Conservation (phyloP, 2,797 vertebrate genomes). For the Propithecus perrieri region DNA sequence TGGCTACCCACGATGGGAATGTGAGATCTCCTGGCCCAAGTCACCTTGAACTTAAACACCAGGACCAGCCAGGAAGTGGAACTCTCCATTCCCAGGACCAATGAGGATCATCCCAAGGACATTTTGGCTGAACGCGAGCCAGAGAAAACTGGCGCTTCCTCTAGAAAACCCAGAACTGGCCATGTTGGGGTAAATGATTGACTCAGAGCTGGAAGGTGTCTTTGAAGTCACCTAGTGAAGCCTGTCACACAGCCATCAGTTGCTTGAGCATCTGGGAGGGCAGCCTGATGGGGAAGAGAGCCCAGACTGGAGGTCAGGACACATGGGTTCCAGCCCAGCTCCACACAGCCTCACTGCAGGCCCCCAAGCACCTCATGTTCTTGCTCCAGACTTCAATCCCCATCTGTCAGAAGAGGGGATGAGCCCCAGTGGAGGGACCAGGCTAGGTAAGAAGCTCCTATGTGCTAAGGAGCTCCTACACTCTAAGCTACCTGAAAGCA, state of each 20-base stretch:
- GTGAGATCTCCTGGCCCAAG: not conserved
- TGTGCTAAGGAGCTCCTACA: not conserved
- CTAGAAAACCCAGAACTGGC: not conserved
- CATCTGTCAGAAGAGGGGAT: not conserved
- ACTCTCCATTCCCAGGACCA: not conserved
- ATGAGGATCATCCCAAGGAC: not conserved
- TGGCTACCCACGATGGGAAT: not conserved
- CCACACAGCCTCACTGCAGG: not conserved
- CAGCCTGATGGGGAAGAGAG: not conserved
- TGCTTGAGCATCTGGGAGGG: not conserved
- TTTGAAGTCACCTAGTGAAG: not conserved
- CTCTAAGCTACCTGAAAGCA: not conserved
- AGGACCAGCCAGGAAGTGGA: not conserved
- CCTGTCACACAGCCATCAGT: not conserved
- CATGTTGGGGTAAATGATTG: not conserved
- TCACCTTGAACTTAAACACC: not conserved
- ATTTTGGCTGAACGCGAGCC: not conserved
- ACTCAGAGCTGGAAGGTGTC: not conserved
- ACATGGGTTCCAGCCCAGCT: not conserved
- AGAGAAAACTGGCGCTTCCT: not conserved
- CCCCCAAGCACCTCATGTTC: not conserved
- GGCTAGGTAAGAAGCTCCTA: not conserved
- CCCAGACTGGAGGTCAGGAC: not conserved
- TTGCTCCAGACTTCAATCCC: not conserved
- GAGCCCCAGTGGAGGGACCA: fast-evolving